A percentile compares a stretch with the other conserved stretches of the same genome.
Conservation (phyloP, 2,888 invertebrate species). For the Dasypogon diadema region DNA sequence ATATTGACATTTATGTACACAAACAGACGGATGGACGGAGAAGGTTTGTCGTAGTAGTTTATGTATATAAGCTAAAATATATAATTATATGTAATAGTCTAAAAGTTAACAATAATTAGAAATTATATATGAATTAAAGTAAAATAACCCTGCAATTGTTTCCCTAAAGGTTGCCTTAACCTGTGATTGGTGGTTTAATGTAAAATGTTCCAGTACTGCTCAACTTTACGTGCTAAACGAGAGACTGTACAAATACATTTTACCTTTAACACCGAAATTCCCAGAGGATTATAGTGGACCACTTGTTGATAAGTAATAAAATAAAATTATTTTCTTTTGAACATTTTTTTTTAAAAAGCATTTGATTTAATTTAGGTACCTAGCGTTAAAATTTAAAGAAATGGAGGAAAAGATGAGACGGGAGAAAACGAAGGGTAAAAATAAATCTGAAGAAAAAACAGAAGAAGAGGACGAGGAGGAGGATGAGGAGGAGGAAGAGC, state of each 20-base stretch:
- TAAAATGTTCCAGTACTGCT: conserved; percentile 84
- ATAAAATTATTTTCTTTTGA: not conserved
- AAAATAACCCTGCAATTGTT: no score
- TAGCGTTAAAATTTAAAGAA: conserved; percentile 86
- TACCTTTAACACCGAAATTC: conserved; percentile 88
- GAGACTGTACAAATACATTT: conserved; percentile 87
- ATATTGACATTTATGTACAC: no score
- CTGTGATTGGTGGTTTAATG: conserved; percentile 95
- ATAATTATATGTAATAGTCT: no score
- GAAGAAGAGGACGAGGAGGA: conserved; percentile 58
- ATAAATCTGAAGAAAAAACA: conserved; percentile 62
- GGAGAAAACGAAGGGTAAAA: conserved; percentile 73
- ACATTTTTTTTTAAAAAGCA: conserved; percentile 49
- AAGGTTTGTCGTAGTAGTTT: no score
- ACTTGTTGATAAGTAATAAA: conserved; percentile 81
- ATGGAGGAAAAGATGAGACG: conserved; percentile 85
- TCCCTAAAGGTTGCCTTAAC: conserved; percentile 77
- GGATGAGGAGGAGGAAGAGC: conserved; percentile 55
- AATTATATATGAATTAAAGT: no score
- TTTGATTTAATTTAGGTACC: conserved; percentile 72
- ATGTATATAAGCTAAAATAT: no score
- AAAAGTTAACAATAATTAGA: no score
- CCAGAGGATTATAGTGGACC: conserved; percentile 92
- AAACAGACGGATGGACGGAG: no score
- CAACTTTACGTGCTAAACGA: conserved; percentile 91